Conservation (phyloP, 2,113 vertebrate genomes). For the Anguilla rostrata region DNA sequence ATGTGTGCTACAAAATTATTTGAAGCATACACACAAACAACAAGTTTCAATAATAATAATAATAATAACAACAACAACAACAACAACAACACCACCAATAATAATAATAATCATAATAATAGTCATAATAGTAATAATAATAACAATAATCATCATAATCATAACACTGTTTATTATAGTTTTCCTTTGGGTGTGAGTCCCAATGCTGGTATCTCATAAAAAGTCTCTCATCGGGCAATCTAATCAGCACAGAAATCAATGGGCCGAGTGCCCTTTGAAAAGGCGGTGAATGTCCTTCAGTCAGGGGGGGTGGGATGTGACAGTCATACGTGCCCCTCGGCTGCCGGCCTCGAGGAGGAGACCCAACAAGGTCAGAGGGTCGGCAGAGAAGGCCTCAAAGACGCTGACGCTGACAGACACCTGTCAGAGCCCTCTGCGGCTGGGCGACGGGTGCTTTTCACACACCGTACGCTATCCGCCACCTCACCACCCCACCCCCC, state of each 20-base stretch:
- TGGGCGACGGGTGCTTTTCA: background rate
- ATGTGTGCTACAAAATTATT: too few species aligned
- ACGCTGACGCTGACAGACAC: constrained; percentile 30
- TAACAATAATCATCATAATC: too few species aligned
- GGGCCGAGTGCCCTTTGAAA: background rate
- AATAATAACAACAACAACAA: too few species aligned
- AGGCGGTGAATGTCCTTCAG: background rate
- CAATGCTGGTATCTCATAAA: background rate
- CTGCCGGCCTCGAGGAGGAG: background rate
- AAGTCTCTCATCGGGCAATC: background rate
- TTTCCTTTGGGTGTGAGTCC: background rate
- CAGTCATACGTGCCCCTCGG: background rate
- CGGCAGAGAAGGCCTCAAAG: constrained; percentile 17
- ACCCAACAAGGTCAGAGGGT: constrained; percentile 5
- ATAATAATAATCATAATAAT: too few species aligned
- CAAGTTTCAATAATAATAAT: too few species aligned
- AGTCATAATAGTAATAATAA: too few species aligned
- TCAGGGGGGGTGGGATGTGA: background rate
- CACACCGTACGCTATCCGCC: too few species aligned
- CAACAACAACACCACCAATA: too few species aligned
- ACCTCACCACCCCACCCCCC: background rate
- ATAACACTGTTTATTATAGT: too few species aligned
- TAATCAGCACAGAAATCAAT: background rate
- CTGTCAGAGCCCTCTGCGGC: constrained; percentile 8
- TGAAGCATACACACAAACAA: too few species aligned